Conservation (phyloP, 23 tunicate species). For the Aplidium turbinatum region DNA sequence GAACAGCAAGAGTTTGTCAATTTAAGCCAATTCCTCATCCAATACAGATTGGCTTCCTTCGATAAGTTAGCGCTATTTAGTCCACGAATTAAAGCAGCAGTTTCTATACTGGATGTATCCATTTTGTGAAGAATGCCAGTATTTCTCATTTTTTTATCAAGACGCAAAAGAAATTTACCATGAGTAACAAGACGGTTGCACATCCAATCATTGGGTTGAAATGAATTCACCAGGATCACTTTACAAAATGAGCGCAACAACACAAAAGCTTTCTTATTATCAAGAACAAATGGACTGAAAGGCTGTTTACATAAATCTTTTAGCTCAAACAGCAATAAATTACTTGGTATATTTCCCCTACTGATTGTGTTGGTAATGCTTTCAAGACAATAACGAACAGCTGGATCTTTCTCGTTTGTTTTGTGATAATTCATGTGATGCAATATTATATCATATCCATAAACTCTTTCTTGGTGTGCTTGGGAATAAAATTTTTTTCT, state of each 20-base stretch:
- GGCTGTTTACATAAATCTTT: background rate
- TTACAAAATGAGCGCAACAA: conserved; percentile 14
- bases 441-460: background rate
- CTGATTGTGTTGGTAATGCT: background rate
- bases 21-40: conserved; percentile 79
- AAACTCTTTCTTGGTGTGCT: conserved; percentile 19
- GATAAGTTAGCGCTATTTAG: conserved; percentile 53
- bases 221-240: background rate
- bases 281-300: conserved; percentile 10
- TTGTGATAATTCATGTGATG: conserved; percentile 33
- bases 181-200: conserved; percentile 2
- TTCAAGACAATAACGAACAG: background rate
- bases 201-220: background rate
- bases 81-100: conserved; percentile 75
- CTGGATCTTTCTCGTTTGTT: background rate
- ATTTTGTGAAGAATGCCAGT: conserved; percentile 1
- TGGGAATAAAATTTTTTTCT: conserved; percentile 13
- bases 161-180: background rate
- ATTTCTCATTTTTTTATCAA: conserved; percentile 16
- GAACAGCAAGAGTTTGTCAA: conserved; percentile 48
- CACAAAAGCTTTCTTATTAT: background rate
- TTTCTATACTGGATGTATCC: background rate
- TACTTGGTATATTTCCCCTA: conserved; percentile 1
- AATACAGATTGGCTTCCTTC: conserved; percentile 68
- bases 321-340: background rate